Base-by-base conservation (phyloP, 2,888 invertebrate genomes). In the Eupeodes latifasciatus region DNA sequence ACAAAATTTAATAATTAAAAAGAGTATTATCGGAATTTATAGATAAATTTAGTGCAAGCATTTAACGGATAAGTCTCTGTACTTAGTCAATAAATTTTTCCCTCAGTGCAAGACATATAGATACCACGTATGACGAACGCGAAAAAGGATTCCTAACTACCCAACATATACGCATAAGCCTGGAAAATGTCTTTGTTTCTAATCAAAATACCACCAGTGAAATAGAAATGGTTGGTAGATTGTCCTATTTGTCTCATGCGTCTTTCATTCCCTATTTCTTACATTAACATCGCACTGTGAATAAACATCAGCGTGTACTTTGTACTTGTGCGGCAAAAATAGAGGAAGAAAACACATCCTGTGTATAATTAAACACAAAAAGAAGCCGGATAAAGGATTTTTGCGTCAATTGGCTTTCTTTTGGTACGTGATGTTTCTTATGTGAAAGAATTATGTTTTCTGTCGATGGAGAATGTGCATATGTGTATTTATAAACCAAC, bases 301-400 rank as follows among this genome's bases (percentile, higher is more conserved):
- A 27, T 57, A 12, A 27, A 57, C 57, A 27, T 27, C 27, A 34
- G 12, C 14, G 40, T 47, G 19, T 10, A 49, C 47, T 49, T 27
- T 27, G 27, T 27, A 27, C 27, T 27, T 27, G 51, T 53, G 16
- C 34, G 34, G 72, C 5, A 55, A 69, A 66, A 44, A 12, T 16
- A 49, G 36, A 53, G 77, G 62, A 84, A 62, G 81, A 64, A 40
- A 49, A 55, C 69, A 76, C 64, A 76, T 76, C 81, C 69, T 69
- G 75, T 75, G 81, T 76, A 85, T 81, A 85, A 85, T 85, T 80
- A 81, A 84, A 67, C 67, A 16, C 55, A 36, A 67, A 53, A 84
- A 76, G 69, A 64, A 76, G 71, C 51, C 71, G 79, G 74, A 67
- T 74, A 74, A 79, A 74, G 66, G 67, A 83, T 79, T 79, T 66